These are phyloP conservation scores for Saxidomus purpurata DNA, from an alignment of 1,140 invertebrate genomes.

Conservation along the genomic window DNA sequence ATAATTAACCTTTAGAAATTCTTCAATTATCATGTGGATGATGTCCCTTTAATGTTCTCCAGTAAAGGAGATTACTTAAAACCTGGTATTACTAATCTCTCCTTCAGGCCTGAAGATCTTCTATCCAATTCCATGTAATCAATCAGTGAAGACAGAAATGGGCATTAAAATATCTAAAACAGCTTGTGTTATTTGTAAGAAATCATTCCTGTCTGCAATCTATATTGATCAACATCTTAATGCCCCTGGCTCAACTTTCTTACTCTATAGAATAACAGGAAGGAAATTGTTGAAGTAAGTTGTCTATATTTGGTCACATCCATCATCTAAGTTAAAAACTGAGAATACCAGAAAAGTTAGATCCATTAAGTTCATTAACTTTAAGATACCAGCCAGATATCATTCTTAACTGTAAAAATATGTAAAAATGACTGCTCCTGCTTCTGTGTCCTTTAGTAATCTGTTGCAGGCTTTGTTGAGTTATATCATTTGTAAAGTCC, in stretches of 20 bases:
- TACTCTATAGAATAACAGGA: neutral
- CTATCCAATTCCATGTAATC: conserved; percentile 28
- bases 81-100: conserved; percentile 13
- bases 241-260: neutral
- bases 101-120: neutral
- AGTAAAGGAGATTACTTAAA: neutral
- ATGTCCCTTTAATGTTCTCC: conserved; percentile 3
- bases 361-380: too few relatives aligned
- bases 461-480: too few relatives aligned
- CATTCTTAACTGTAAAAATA: too few relatives aligned
- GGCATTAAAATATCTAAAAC: conserved; percentile 25
- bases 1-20: conserved; percentile 5
- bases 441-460: too few relatives aligned
- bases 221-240: neutral
- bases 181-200: conserved; percentile 23
- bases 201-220: neutral
- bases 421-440: too few relatives aligned
- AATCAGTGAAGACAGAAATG: conserved; percentile 24
- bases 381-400: too few relatives aligned
- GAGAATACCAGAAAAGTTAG: too few relatives aligned
- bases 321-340: neutral
- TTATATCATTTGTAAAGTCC: too few relatives aligned
- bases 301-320: neutral
- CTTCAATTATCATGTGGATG: neutral
- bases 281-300: neutral